Conservation (phyloP, 2,113 vertebrate genomes). For the Bucco capensis region DNA sequence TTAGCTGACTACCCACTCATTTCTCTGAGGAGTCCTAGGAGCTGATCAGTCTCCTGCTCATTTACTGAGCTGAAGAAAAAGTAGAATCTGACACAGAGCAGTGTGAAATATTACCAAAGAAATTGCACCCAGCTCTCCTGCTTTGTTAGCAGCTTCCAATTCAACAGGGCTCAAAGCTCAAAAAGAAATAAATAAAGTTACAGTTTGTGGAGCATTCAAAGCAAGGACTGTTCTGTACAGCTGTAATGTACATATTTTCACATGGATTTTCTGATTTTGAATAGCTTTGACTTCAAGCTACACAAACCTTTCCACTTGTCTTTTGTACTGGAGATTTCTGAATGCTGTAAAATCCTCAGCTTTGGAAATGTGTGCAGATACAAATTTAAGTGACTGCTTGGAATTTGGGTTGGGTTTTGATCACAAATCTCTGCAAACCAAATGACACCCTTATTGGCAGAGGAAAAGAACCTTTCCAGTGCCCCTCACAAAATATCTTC, state of each 20-base stretch:
- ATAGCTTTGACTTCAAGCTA: constrained; percentile 4
- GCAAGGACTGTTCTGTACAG: background rate
- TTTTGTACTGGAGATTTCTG: background rate
- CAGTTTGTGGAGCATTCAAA: background rate
- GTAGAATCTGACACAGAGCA: background rate
- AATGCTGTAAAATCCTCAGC: background rate
- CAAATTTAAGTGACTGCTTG: background rate
- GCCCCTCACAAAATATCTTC: background rate
- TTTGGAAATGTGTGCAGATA: background rate
- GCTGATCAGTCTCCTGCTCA: background rate
- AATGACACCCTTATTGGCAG: background rate
- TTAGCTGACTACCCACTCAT: background rate
- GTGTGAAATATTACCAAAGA: background rate
- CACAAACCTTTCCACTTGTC: background rate
- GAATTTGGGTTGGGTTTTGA: background rate
- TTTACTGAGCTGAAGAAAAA: background rate
- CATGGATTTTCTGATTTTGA: constrained; percentile 1
- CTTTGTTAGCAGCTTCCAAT: background rate
- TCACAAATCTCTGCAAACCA: background rate
- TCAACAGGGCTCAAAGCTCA: background rate
- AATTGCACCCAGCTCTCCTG: background rate
- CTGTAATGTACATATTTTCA: background rate
- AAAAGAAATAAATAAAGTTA: too few species aligned
- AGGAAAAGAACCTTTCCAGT: background rate
- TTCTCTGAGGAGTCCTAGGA: background rate